Conservation (phyloP, 2,888 invertebrate species). For the Nysson spinosus region DNA sequence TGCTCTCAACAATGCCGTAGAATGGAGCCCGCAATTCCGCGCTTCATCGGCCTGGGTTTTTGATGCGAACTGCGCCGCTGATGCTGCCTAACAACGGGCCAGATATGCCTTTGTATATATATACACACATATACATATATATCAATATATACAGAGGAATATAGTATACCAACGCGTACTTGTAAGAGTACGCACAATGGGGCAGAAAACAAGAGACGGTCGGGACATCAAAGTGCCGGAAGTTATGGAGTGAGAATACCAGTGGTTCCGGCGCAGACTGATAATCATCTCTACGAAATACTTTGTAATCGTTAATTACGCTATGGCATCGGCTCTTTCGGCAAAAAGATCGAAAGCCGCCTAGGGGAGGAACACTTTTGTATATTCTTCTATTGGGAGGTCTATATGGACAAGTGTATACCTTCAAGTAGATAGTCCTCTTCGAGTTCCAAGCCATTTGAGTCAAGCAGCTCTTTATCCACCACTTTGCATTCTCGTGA, state of each 20-base stretch:
- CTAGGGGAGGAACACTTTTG: constrained; percentile 13
- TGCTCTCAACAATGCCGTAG: constrained; percentile 44
- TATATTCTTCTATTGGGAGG: constrained; percentile 22
- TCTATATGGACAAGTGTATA: neutral
- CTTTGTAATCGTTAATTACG: constrained; percentile 77
- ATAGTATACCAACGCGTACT: constrained; percentile 20
- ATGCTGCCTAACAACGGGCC: constrained; percentile 10
- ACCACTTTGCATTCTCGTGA: constrained; percentile 49
- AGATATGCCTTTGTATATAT: neutral
- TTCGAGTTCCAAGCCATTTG: constrained; percentile 61
- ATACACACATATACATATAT: neutral
- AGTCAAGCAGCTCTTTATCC: constrained; percentile 47
- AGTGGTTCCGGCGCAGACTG: constrained; percentile 76
- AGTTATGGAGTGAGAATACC: constrained; percentile 71
- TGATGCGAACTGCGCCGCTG: constrained; percentile 28
- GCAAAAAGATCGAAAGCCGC: constrained; percentile 46
- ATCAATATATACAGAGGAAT: constrained; percentile 9
- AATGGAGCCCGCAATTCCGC: constrained; percentile 49
- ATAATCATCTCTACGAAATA: constrained; percentile 77
- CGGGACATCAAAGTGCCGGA: constrained; percentile 76
- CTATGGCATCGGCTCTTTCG: constrained; percentile 56
- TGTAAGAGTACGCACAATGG: constrained; percentile 69
- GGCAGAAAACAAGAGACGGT: constrained; percentile 74
- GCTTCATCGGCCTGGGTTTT: constrained; percentile 53
- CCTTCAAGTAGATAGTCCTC: constrained; percentile 21